phyloP scores from a whole-genome alignment of 2,113 vertebrate genomes.

The Dipodomys stephensi region DNA sequence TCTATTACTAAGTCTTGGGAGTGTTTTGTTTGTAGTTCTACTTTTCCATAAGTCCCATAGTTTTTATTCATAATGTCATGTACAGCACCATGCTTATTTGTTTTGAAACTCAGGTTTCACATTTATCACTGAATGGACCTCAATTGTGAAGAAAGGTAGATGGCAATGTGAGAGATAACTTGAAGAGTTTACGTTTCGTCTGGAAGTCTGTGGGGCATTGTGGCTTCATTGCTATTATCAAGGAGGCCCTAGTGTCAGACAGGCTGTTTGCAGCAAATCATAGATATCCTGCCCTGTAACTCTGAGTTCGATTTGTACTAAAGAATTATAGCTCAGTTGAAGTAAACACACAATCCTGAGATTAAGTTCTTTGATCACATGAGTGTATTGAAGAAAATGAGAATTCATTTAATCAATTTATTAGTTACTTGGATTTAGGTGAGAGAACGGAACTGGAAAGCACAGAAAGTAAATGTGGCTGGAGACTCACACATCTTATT shows the following conservation, averaged over 20 bases:
- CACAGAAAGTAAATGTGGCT: not conserved
- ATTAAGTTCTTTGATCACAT: slow-evolving; percentile 48
- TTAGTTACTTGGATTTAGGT: not conserved
- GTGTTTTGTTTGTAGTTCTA: not conserved
- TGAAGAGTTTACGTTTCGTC: not conserved
- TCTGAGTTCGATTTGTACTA: not conserved
- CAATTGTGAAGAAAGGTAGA: not conserved
- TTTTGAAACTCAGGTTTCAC: not conserved
- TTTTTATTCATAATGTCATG: not conserved
- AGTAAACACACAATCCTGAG: not conserved
- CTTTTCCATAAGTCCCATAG: not conserved
- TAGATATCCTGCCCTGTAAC: not conserved
- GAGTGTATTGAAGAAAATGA: slow-evolving; percentile 49
- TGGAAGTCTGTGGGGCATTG: not conserved
- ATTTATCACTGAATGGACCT: not conserved
- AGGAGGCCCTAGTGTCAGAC: not conserved
- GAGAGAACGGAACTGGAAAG: not conserved
- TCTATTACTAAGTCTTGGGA: not conserved
- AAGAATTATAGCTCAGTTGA: not conserved
- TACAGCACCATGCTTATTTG: not conserved
- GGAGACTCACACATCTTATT: not conserved
- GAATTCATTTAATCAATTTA: slow-evolving; percentile 44
- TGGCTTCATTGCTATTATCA: not conserved
- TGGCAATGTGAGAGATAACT: not conserved
- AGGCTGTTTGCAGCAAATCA: not conserved